Conservation (phyloP, 2,797 vertebrate species). For the Manis pentadactyla region DNA sequence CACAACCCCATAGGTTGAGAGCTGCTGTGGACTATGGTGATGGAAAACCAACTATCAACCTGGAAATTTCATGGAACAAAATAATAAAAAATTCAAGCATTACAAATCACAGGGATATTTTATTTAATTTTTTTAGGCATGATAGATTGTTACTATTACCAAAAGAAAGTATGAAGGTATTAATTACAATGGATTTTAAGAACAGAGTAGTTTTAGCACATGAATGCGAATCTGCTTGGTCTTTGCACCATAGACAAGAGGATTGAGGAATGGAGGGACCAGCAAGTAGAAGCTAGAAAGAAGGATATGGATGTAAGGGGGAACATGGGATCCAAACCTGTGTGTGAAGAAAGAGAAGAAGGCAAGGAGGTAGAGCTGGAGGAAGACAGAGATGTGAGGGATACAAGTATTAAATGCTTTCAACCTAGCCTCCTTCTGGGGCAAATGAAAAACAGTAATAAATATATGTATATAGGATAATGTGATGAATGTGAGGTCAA, state of each 20-base stretch:
- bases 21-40: not conserved
- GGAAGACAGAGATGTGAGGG: constrained; percentile 67
- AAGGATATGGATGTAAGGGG: constrained; percentile 73
- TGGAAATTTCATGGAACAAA: not conserved
- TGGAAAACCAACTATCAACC: not conserved
- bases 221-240: constrained; percentile 62
- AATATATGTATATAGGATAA: constrained; percentile 62
- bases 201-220: not conserved
- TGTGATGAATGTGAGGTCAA: constrained; percentile 32
- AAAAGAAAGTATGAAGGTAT: not conserved
- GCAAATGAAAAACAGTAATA: constrained; percentile 33
- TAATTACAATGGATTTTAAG: not conserved
- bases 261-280: constrained; percentile 73
- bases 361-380: constrained; percentile 66
- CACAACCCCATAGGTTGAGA: not conserved
- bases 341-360: constrained; percentile 72
- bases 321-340: constrained; percentile 56
- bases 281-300: constrained; percentile 69
- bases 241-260: constrained; percentile 67
- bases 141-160: not conserved
- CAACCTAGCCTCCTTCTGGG: constrained; percentile 2
- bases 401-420: constrained; percentile 65
- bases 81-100: not conserved
- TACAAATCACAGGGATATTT: not conserved
- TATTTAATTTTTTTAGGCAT: not conserved